Percentiles rank a stretch among this genome's conserved stretches.
phyloP scores from a whole-genome alignment of 2,888 invertebrate species.

The Mythimna impura region DNA sequence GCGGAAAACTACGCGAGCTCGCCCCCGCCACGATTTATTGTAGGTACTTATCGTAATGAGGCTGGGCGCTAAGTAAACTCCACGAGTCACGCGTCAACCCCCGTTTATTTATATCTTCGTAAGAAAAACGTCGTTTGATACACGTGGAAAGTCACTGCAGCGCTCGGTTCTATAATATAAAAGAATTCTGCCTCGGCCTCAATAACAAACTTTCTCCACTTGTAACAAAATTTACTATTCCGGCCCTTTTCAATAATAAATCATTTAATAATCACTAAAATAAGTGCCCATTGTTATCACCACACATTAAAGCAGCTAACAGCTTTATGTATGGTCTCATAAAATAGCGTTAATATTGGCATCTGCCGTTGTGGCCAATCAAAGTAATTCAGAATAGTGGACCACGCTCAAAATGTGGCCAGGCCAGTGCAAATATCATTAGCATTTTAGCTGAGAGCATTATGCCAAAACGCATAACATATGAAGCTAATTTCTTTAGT shows the following conservation, averaged over 20 bases:
- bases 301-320: slow-evolving; percentile 4
- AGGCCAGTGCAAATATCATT: slow-evolving; percentile 37
- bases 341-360: slow-evolving; percentile 33
- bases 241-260: not conserved
- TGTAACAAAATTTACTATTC: not conserved
- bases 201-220: too few relatives aligned
- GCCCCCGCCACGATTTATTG: too few relatives aligned
- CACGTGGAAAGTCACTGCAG: too few relatives aligned
- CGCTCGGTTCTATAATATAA: too few relatives aligned
- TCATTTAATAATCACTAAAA: not conserved
- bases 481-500: slow-evolving; percentile 32
- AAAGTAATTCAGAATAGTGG: slow-evolving; percentile 19
- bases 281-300: slow-evolving; percentile 2
- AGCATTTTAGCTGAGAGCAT: slow-evolving; percentile 38
- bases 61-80: too few relatives aligned
- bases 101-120: too few relatives aligned
- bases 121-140: too few relatives aligned
- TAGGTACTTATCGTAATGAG: too few relatives aligned
- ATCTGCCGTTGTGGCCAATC: slow-evolving; percentile 19
- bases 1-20: too few relatives aligned
- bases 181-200: too few relatives aligned
- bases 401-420: slow-evolving; percentile 15
- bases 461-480: slow-evolving; percentile 41
- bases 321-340: slow-evolving; percentile 1
- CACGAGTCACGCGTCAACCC: too few relatives aligned